Conservation (phyloP, 2,113 vertebrate genomes). For the Eira barbara region DNA sequence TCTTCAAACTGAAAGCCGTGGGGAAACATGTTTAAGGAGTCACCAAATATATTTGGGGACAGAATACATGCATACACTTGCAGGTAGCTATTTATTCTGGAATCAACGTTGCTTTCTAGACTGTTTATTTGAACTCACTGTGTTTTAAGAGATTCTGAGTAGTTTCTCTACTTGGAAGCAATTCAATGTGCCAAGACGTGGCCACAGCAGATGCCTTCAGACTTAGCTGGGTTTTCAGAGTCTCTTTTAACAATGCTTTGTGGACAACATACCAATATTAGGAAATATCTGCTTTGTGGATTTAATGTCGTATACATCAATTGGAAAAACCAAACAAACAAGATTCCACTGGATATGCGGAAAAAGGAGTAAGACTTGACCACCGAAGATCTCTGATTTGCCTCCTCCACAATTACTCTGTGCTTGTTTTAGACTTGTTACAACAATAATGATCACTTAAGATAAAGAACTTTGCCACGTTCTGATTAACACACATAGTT, state of each 20-base stretch:
- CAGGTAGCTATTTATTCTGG: neutral
- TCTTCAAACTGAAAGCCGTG: neutral
- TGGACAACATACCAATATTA: neutral
- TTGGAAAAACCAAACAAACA: neutral
- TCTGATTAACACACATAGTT: neutral
- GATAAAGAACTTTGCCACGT: neutral
- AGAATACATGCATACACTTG: neutral
- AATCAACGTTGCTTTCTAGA: neutral
- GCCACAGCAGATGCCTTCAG: neutral
- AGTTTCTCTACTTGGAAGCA: neutral
- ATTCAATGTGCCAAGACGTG: neutral
- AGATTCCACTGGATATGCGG: neutral
- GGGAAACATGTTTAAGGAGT: neutral
- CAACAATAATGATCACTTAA: slow-evolving; percentile 3
- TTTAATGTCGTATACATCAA: neutral
- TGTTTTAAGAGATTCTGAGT: neutral
- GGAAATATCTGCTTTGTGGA: neutral
- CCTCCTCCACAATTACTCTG: neutral
- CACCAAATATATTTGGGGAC: neutral
- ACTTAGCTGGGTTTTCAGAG: neutral
- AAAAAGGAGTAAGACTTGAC: neutral
- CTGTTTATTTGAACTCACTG: neutral
- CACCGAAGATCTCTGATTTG: neutral
- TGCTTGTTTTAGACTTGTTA: neutral
- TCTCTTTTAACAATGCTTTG: neutral